These are phyloP conservation scores for Calameuta idolon DNA, from an alignment of 2,888 invertebrate species.

Conservation along the genomic window DNA sequence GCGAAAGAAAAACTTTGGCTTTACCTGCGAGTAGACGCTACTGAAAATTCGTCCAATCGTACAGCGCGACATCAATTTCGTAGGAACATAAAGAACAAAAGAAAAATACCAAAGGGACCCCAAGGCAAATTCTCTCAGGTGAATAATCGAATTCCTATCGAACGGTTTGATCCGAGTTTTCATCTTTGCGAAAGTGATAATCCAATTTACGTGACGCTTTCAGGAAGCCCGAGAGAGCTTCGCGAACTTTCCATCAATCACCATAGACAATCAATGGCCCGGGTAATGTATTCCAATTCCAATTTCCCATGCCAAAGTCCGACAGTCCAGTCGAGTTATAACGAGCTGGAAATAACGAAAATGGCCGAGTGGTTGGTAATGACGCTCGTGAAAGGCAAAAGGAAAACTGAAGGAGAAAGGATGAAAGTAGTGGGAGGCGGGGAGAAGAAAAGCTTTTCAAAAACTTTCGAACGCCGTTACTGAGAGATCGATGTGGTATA, in stretches of 20 bases:
- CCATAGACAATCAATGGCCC: slow-evolving; percentile 40
- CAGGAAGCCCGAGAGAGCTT: slow-evolving; percentile 34
- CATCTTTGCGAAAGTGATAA: slow-evolving; percentile 31
- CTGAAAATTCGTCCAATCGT: background rate
- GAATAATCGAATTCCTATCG: background rate
- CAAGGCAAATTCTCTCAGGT: background rate
- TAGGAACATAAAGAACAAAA: background rate
- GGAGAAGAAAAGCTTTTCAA: background rate
- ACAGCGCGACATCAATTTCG: background rate
- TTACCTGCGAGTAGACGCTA: background rate
- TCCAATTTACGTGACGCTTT: slow-evolving; percentile 42
- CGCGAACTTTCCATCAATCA: slow-evolving; percentile 45
- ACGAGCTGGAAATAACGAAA: background rate
- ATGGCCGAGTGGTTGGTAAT: background rate
- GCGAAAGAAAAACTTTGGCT: background rate
- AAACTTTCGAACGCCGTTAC: background rate
- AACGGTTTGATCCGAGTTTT: background rate
- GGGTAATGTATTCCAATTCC: slow-evolving; percentile 16
- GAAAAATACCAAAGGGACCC: background rate
- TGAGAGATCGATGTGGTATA: background rate
- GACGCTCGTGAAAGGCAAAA: background rate
- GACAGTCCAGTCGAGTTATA: background rate
- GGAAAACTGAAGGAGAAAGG: background rate
- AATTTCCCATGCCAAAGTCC: background rate
- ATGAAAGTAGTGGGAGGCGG: background rate